Conservation (phyloP, 2,888 invertebrate genomes). For the Tetropium fuscum region DNA sequence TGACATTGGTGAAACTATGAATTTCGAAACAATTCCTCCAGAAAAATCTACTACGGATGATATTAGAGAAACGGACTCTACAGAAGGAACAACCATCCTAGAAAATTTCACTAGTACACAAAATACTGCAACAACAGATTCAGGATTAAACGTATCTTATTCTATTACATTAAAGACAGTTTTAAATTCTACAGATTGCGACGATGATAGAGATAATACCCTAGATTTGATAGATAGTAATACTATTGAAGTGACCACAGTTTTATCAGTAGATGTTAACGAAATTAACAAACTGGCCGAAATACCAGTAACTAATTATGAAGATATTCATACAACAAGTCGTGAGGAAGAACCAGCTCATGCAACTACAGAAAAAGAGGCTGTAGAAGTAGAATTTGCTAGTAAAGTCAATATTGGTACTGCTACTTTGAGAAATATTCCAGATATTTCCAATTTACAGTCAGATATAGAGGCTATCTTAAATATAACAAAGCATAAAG, state of each 20-base stretch:
- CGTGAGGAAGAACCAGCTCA: conserved; percentile 4
- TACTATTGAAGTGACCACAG: conserved; percentile 32
- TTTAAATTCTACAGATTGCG: conserved; percentile 59
- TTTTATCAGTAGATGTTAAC: conserved; percentile 39
- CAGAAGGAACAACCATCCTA: conserved; percentile 41
- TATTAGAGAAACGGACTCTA: conserved; percentile 41
- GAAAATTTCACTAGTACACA: conserved; percentile 36
- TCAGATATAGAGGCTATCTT: conserved; percentile 66
- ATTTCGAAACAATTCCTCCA: conserved; percentile 16
- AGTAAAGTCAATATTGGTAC: conserved; percentile 64
- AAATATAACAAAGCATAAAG: conserved; percentile 69
- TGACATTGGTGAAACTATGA: conserved; percentile 8
- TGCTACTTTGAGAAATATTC: conserved; percentile 61
- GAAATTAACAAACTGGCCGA: conserved; percentile 46
- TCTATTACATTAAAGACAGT: conserved; percentile 55
- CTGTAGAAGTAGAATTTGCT: conserved; percentile 48
- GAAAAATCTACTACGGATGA: conserved; percentile 3
- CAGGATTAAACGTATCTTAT: conserved; percentile 17
- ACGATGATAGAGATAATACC: conserved; percentile 34
- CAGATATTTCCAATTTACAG: conserved; percentile 50
- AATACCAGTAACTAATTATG: conserved; percentile 29
- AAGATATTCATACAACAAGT: conserved; percentile 6
- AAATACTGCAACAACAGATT: conserved; percentile 25
- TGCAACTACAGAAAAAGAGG: conserved; percentile 33
- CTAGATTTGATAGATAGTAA: conserved; percentile 22